Evolutionary conservation across 2,888 invertebrate genomes (phyloP).

Genomic region (Tachina lurida): DNA sequence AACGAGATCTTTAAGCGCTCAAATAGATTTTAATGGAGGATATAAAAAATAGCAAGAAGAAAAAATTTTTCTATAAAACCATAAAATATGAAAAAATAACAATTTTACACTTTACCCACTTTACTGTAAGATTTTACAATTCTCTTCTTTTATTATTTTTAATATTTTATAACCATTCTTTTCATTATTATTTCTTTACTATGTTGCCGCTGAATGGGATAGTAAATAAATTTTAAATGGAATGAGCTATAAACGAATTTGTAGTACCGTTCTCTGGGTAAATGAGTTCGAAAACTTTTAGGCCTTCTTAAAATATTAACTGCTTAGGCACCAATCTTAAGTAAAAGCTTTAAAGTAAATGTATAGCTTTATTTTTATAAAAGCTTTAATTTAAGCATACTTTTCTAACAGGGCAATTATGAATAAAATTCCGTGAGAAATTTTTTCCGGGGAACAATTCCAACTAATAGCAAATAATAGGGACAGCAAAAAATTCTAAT

Average conservation of each 20-base stretch:
- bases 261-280: background rate
- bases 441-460: no score
- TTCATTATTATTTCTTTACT: slow-evolving; percentile 8
- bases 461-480: no score
- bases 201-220: slow-evolving; percentile 27
- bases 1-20: slow-evolving; percentile 52
- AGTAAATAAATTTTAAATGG: slow-evolving; percentile 15
- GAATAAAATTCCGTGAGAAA: no score
- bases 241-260: slow-evolving; percentile 5
- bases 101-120: slow-evolving; percentile 18
- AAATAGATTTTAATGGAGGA: slow-evolving; percentile 16
- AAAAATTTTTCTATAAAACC: slow-evolving; percentile 35
- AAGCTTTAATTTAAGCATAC: no score
- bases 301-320: no score
- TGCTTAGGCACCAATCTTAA: no score
- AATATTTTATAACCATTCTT: slow-evolving; percentile 35
- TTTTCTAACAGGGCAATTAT: no score
- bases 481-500: no score
- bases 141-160: slow-evolving; percentile 10
- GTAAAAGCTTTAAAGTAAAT: no score
- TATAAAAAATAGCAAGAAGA: slow-evolving; percentile 8
- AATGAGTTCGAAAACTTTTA: background rate
- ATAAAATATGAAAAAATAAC: slow-evolving; percentile 20
- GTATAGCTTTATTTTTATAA: no score
- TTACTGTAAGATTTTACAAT: slow-evolving; percentile 19